phyloP scores from a whole-genome alignment of 2,113 vertebrate genomes.

The Dromaius novaehollandiae region DNA sequence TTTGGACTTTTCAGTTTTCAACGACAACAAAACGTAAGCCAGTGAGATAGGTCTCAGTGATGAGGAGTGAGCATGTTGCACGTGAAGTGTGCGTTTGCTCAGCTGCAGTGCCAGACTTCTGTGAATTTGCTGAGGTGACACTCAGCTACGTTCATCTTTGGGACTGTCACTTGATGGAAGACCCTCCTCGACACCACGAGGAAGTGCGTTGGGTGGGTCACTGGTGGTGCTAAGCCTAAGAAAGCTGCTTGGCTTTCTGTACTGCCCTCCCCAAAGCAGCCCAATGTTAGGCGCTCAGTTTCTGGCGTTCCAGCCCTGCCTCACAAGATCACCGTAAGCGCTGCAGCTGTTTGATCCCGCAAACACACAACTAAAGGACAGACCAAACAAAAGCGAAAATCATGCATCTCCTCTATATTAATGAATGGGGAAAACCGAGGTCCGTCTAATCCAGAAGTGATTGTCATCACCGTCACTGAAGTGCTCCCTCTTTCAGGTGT shows the following conservation, averaged over 20 bases:
- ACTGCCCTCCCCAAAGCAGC: background rate
- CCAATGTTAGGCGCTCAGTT: accelerated
- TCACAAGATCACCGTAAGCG: background rate
- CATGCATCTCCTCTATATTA: background rate
- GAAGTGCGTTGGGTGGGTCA: background rate
- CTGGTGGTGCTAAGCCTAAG: background rate
- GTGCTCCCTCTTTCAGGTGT: background rate
- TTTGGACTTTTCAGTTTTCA: background rate
- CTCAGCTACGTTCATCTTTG: background rate
- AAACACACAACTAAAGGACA: background rate
- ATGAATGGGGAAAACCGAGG: background rate
- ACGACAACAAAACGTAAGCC: accelerated
- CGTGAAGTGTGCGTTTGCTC: background rate
- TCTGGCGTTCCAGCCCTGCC: background rate
- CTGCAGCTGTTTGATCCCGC: background rate
- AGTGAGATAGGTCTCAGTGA: background rate
- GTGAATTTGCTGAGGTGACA: background rate
- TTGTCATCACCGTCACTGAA: background rate
- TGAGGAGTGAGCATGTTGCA: accelerated
- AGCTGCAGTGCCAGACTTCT: background rate
- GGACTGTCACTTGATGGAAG: background rate
- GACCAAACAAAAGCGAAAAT: background rate
- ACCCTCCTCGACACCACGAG: background rate
- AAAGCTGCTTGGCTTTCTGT: background rate
- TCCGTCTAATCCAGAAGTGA: background rate